Base-by-base conservation (phyloP, 2,888 invertebrate genomes). In the Eudasyphora cyanicolor region DNA sequence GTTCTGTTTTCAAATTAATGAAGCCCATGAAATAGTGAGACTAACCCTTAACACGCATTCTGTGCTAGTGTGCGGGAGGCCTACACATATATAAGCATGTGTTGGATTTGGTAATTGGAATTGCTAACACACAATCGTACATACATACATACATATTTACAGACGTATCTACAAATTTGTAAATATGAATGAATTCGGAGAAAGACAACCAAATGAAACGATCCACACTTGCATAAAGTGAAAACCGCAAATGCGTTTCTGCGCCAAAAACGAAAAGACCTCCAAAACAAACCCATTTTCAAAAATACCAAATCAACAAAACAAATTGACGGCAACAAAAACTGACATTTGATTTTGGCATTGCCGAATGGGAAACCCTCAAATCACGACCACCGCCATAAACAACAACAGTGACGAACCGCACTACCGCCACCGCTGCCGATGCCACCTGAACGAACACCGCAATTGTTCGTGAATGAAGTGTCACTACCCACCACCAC, bases 161-260 rank as follows among this genome's bases (percentile, higher is more conserved):
- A 32, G n/a, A 60, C n/a, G 32, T n/a, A 32, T 14, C n/a, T 24
- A 60, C 29, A 12, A 4, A 60, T 29, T 29, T 12, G 29, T 17
- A 60, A 60, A 60, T 8, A 60, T 6, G 5, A 60, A n/a, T 14
- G 45, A 45, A 45, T 45, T 45, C n/a, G n/a, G n/a, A 45, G n/a
- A 12, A 14, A 14, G 45, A 32, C 45, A 45, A n/a, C n/a, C n/a
- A n/a, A n/a, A 45, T 8, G n/a, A 21, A 32, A 51, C 12, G 17
- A 32, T 35, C 1, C 17, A 29, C 35, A 51, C 21, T 27, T 67
- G 69, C 38, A 45, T 14, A 74, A 51, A 21, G 27, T 60, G 19
- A 12, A 60, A 75, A 76, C 76, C 76, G 45, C 76, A 76, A 76
- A 76, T 76, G 64, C 51, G 76, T 73, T 76, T 51, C 51, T 38